A percentile compares a stretch with the other conserved stretches of the same genome.
These are phyloP conservation scores for Bruchidius siliquastri DNA, from an alignment of 2,888 invertebrate genomes.

Conservation along the genomic window DNA sequence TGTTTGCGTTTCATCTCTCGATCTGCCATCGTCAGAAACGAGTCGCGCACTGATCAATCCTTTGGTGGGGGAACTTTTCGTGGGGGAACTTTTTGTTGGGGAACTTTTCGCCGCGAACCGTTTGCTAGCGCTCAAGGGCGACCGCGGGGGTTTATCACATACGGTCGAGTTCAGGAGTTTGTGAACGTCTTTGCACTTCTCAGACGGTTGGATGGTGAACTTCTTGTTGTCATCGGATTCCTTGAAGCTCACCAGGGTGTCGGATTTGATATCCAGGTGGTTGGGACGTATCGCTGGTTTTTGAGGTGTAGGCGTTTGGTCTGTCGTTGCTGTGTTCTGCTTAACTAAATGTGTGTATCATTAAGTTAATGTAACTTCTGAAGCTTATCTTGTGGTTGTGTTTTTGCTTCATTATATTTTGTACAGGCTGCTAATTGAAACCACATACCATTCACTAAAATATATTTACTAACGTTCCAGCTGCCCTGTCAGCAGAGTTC, in stretches of 20 bases:
- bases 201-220: slow-evolving; percentile 36
- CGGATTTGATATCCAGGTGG: slow-evolving; percentile 29
- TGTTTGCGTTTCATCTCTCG: slow-evolving; percentile 6
- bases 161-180: slow-evolving; percentile 37
- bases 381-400: too few species aligned
- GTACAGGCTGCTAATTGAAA: too few species aligned
- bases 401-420: too few species aligned
- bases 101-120: slow-evolving; percentile 26
- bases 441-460: too few species aligned
- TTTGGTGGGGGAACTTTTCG: neutral
- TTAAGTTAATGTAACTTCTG: too few species aligned
- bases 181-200: slow-evolving; percentile 40
- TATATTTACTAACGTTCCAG: too few species aligned
- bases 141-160: slow-evolving; percentile 41
- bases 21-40: neutral
- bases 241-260: slow-evolving; percentile 15
- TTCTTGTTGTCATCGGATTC: slow-evolving; percentile 16
- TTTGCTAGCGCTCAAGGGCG: slow-evolving; percentile 35
- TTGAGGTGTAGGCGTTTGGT: neutral
- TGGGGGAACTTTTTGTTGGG: slow-evolving; percentile 13
- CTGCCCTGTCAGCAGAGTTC: too few species aligned
- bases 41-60: neutral
- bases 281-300: slow-evolving; percentile 27
- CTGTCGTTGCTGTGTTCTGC: neutral
- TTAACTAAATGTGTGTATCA: slow-evolving; percentile 24